Evolutionary conservation across 2,113 vertebrate genomes (phyloP), one percentile per base, ranked within the genome.

Genomic region (Nettapus auritus): DNA sequence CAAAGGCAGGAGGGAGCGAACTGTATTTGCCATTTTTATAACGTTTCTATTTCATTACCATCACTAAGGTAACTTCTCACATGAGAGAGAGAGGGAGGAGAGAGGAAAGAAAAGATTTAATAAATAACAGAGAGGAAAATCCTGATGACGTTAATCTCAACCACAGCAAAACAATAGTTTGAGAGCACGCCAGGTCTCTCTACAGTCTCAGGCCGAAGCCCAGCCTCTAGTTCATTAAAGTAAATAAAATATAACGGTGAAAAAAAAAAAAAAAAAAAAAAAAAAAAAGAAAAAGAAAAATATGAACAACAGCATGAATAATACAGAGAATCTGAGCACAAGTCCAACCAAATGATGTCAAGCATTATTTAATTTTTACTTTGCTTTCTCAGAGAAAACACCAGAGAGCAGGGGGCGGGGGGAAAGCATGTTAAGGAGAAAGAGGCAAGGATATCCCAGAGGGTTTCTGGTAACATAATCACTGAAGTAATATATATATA

Each of bases 401-500:
- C 63, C 25, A 83, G 56, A 80, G 62, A 63, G 50, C 21, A 71
- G 44, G 9, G 33, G 33, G 29, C 1, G 3, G 42, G 29, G 56
- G 78, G 50, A 36, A 3, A 29, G 34, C 1, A 3, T 53, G 52
- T 34, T 75, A 80, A 69, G 81, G 70, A 93, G 80, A 79, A 86
- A 89, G 60, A 93, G 38, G 63, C 57, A 95, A 77, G 76, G 63
- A 59, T 83, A 94, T 88, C 86, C 82, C 91, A 86, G 10, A 85
- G 84, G 88, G n/a, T 12, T 52, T 87, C 88, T 93, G 96, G 97
- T 94, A 97, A 96, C 80, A 97, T 87, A 96, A 94, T 94, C 91
- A 92, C 95, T 83, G 86, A 93, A 96, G 89, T 96, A 67, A 93
- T 94, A 96, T 62, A 93, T 93, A 87, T 71, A 46, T 46, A 48